Evolutionary conservation across 2,797 vertebrate species (phyloP).

Genomic region (Sciaenops ocellatus): DNA sequence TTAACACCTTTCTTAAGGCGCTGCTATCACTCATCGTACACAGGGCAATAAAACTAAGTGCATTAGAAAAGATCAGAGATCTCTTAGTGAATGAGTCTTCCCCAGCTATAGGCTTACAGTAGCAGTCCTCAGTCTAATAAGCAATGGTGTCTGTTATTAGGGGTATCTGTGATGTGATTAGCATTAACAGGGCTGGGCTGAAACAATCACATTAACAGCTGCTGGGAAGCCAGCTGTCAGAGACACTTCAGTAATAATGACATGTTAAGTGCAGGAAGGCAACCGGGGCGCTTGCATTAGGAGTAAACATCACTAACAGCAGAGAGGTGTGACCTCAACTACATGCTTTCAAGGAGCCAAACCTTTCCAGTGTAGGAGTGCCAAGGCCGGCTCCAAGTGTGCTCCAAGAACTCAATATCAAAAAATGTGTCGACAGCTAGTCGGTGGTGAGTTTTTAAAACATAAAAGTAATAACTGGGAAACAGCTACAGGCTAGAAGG

Average conservation of each 20-base stretch:
- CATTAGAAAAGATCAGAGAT: slow-evolving; percentile 66
- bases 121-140: slow-evolving; percentile 50
- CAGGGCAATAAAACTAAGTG: slow-evolving; percentile 67
- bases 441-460: background rate
- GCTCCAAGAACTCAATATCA: background rate
- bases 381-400: background rate
- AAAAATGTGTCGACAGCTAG: background rate
- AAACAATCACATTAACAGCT: slow-evolving; percentile 64
- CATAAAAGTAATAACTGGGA: background rate
- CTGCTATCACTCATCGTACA: slow-evolving; percentile 54
- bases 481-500: background rate
- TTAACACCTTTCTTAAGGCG: slow-evolving; percentile 70
- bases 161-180: slow-evolving; percentile 65
- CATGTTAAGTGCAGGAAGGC: slow-evolving; percentile 63
- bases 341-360: background rate
- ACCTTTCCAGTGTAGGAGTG: background rate
- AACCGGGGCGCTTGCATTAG: background rate
- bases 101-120: slow-evolving; percentile 27
- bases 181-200: slow-evolving; percentile 51
- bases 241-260: slow-evolving; percentile 57
- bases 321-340: slow-evolving; percentile 21
- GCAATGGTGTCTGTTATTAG: slow-evolving; percentile 49
- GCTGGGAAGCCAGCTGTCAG: slow-evolving; percentile 57
- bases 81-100: slow-evolving; percentile 60
- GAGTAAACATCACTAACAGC: slow-evolving; percentile 9